Evolutionary conservation across 2,888 invertebrate genomes (phyloP).

Genomic region (Erebia palarica): DNA sequence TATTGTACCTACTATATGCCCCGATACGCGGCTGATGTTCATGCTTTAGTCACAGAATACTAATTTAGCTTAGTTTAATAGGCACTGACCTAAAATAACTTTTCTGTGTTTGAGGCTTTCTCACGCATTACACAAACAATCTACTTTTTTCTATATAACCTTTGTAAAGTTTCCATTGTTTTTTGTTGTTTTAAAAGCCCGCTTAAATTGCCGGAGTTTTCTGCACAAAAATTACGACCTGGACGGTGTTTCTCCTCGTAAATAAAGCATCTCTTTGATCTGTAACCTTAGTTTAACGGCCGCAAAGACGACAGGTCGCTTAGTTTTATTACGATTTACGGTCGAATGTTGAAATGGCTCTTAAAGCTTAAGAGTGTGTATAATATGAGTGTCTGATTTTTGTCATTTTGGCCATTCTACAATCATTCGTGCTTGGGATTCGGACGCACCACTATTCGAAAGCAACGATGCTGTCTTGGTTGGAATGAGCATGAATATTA

Average conservation of each 20-base stretch:
- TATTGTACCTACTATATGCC: too few relatives aligned
- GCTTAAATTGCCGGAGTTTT: slow-evolving; percentile 11
- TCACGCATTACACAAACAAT: too few relatives aligned
- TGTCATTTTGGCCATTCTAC: not conserved
- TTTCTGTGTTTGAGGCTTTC: too few relatives aligned
- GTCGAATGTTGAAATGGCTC: not conserved
- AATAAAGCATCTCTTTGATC: slow-evolving; percentile 39
- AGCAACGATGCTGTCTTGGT: too few relatives aligned
- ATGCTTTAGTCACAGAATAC: too few relatives aligned
- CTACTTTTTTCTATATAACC: not conserved
- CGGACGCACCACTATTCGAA: too few relatives aligned
- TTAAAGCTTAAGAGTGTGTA: not conserved
- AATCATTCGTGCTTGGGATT: too few relatives aligned
- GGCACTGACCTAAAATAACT: too few relatives aligned
- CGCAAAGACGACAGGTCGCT: slow-evolving; percentile 15
- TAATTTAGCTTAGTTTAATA: too few relatives aligned
- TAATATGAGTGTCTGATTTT: not conserved
- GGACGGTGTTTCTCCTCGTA: slow-evolving; percentile 25
- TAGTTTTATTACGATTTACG: slow-evolving; percentile 24
- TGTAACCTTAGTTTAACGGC: slow-evolving; percentile 28
- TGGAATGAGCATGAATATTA: too few relatives aligned
- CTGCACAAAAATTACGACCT: slow-evolving; percentile 31
- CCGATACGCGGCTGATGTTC: too few relatives aligned
- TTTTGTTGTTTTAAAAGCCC: slow-evolving; percentile 6
- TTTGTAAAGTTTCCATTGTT: slow-evolving; percentile 4